Evolutionary conservation across 2,888 invertebrate genomes (phyloP), one percentile per base, ranked within the genome.

Genomic region (Lepidonotus clava): DNA sequence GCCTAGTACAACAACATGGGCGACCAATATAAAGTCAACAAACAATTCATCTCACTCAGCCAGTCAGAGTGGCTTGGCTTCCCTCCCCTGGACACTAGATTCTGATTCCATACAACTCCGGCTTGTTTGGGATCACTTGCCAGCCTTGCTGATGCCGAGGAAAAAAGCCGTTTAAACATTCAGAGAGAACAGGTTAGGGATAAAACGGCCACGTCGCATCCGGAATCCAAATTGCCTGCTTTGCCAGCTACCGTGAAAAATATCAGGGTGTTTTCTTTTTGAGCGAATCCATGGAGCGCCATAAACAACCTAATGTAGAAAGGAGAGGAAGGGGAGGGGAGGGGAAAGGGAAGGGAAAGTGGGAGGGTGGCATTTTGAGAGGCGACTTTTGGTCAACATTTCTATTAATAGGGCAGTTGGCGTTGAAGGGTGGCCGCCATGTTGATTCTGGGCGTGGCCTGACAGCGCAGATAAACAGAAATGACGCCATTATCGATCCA

Each of bases 371-470:
- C 34, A 4, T 36, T 1, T 5, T 21, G 36, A 71, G 24, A n/a
- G 38, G 36, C 36, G 38, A 61, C 61, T 61, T 61, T 61, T 38
- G 36, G 71, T 71, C 71, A 36, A 71, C 71, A 71, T 21, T n/a
- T 34, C 71, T 71, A 71, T 36, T 36, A 71, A 71, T 71, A 71
- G 36, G 36, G n/a, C n/a, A n/a, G 36, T 36, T 18, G 8, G 71
- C 38, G n/a, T 18, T 56, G 24, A 56, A n/a, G 24, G 24, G 56
- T 24, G n/a, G 71, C 38, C 36, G 34, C 36, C 71, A 38, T 71
- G 71, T 71, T 71, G 71, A 71, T 71, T 71, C 38, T 34, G 71
- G 38, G 71, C 71, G 36, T 71, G 34, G 71, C 38, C 71, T 71
- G 71, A 71, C 71, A 71, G 71, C 1, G 1, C 36, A 34, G 71